Evolutionary conservation across 1,140 invertebrate species (phyloP).

Genomic region (Temnothorax longispinosus): DNA sequence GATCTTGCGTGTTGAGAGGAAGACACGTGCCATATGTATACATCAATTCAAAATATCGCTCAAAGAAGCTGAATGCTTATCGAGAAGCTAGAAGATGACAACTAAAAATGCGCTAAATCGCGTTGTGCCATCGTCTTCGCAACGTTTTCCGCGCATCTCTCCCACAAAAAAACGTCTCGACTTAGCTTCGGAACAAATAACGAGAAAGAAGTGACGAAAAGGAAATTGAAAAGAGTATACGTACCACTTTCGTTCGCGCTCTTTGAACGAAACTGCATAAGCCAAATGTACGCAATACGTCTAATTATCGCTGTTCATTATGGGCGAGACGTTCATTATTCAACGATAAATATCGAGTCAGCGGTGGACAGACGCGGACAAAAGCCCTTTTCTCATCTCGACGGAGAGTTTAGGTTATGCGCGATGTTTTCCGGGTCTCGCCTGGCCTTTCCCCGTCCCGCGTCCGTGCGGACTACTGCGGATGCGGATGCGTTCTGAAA

Average conservation of each 20-base stretch:
- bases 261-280: no score
- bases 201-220: not conserved
- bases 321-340: not conserved
- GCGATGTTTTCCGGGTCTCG: not conserved
- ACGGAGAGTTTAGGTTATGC: slow-evolving; percentile 6
- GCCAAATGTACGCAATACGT: not conserved
- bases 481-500: not conserved
- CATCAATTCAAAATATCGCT: not conserved
- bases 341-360: not conserved
- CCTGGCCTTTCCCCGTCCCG: not conserved
- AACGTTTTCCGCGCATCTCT: not conserved
- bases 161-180: not conserved
- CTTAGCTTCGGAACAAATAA: no score
- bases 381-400: not conserved
- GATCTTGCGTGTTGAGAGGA: not conserved
- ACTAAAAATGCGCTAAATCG: not conserved
- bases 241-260: not conserved
- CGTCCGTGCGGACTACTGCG: not conserved
- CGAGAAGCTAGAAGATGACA: not conserved
- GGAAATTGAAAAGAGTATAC: not conserved
- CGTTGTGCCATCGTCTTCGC: not conserved
- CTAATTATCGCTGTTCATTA: not conserved
- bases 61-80: not conserved
- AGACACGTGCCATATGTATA: not conserved
- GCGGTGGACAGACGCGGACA: no score